These are phyloP conservation scores for Diorhabda sublineata DNA, from an alignment of 1,140 invertebrate species.

Conservation along the genomic window DNA sequence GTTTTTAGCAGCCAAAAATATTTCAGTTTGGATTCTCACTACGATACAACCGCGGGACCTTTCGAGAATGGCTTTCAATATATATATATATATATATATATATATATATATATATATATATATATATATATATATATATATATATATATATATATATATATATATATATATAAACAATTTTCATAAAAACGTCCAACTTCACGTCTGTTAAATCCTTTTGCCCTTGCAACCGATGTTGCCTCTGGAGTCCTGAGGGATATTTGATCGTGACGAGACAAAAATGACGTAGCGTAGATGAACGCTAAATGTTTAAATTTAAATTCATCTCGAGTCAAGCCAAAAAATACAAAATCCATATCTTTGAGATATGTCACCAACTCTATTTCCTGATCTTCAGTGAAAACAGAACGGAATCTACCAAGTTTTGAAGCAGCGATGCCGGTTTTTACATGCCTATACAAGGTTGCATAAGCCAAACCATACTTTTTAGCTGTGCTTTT, in stretches of 20 bases:
- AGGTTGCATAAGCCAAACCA: constrained; percentile 35
- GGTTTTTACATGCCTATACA: constrained; percentile 36
- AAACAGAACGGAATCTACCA: constrained; percentile 21
- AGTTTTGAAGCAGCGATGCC: constrained; percentile 26
- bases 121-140: too few relatives aligned
- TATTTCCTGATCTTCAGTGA: constrained; percentile 31
- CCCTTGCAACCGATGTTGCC: too few relatives aligned
- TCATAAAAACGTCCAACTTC: too few relatives aligned
- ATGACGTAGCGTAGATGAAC: neutral
- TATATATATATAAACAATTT: too few relatives aligned
- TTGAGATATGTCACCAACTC: constrained; percentile 26
- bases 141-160: too few relatives aligned
- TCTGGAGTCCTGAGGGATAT: too few relatives aligned
- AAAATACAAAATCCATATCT: constrained; percentile 36
- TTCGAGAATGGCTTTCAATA: neutral
- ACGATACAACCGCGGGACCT: neutral
- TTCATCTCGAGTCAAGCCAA: constrained; percentile 36
- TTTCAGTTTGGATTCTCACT: too few relatives aligned
- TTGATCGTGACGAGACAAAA: too few relatives aligned
- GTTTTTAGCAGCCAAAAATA: too few relatives aligned
- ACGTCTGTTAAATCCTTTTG: too few relatives aligned
- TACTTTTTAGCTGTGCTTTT: constrained; percentile 40
- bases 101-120: too few relatives aligned
- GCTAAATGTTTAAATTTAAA: constrained; percentile 25
- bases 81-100: too few relatives aligned